These are phyloP conservation scores for Salarias fasciatus DNA, from an alignment of 2,797 vertebrate species.

Conservation along the genomic window DNA sequence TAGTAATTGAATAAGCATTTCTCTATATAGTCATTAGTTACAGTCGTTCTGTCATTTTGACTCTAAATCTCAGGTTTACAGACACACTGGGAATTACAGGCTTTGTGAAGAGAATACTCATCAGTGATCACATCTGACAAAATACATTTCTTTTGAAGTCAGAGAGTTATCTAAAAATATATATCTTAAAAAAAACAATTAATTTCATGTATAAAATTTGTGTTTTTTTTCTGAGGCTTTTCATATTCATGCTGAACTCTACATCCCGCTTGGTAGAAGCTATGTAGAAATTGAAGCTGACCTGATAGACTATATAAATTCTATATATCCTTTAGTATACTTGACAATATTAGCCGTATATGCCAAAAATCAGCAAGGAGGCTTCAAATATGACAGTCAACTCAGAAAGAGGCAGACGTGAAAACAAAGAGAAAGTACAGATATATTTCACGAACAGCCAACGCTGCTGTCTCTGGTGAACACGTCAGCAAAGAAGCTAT, in stretches of 20 bases:
- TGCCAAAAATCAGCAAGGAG: constrained; percentile 9
- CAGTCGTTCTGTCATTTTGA: constrained; percentile 51
- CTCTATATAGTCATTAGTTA: not conserved
- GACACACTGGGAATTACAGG: constrained; percentile 46
- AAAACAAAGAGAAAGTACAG: not conserved
- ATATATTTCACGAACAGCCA: too few species aligned
- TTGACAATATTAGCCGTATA: too few species aligned
- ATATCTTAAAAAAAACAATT: too few species aligned
- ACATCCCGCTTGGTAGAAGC: constrained; percentile 6
- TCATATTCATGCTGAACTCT: not conserved
- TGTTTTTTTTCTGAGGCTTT: not conserved
- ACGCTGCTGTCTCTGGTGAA: not conserved
- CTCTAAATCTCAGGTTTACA: constrained; percentile 47
- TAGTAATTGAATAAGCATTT: constrained; percentile 33
- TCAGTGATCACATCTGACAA: constrained; percentile 10
- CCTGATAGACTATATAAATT: not conserved
- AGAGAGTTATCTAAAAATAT: constrained; percentile 5
- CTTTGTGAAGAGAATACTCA: constrained; percentile 3
- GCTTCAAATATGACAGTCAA: constrained; percentile 1
- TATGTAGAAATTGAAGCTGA: not conserved
- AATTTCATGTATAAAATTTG: not conserved
- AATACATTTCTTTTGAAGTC: constrained; percentile 34
- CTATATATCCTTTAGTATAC: constrained; percentile 1
- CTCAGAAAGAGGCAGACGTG: not conserved
- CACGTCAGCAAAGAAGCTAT: not conserved